Conservation (phyloP, 1,140 invertebrate species). For the Aethina tumida region DNA sequence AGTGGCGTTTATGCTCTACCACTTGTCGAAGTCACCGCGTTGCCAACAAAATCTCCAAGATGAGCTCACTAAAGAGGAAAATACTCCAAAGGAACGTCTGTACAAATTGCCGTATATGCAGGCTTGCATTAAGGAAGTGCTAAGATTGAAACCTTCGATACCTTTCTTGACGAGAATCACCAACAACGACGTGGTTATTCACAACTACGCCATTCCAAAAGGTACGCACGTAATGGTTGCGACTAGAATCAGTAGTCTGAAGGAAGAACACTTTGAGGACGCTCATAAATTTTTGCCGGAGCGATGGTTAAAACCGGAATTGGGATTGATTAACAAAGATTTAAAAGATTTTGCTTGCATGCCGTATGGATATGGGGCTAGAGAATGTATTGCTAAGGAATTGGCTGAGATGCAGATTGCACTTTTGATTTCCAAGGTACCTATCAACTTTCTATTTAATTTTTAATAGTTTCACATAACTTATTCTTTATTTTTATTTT, state of each 20-base stretch:
- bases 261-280: slow-evolving; percentile 61
- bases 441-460: not conserved
- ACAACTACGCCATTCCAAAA: slow-evolving; percentile 45
- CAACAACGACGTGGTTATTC: slow-evolving; percentile 52
- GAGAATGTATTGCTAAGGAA: slow-evolving; percentile 48
- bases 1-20: slow-evolving; percentile 48
- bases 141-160: slow-evolving; percentile 51
- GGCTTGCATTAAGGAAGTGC: slow-evolving; percentile 57
- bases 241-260: slow-evolving; percentile 52
- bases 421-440: slow-evolving; percentile 45
- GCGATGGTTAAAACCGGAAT: slow-evolving; percentile 49
- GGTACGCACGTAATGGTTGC: slow-evolving; percentile 63
- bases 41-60: slow-evolving; percentile 47
- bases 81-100: slow-evolving; percentile 36
- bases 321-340: slow-evolving; percentile 13
- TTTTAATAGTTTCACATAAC: slow-evolving; percentile 1
- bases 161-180: slow-evolving; percentile 53
- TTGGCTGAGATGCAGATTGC: slow-evolving; percentile 47
- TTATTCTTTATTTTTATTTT: too few species aligned
- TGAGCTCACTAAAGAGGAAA: slow-evolving; percentile 40
- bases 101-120: slow-evolving; percentile 47
- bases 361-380: slow-evolving; percentile 49
- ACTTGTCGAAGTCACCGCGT: slow-evolving; percentile 46
- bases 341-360: slow-evolving; percentile 41
- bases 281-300: slow-evolving; percentile 58